Base-by-base conservation (phyloP, 1,140 invertebrate genomes). In the Tetramorium alpestre region DNA sequence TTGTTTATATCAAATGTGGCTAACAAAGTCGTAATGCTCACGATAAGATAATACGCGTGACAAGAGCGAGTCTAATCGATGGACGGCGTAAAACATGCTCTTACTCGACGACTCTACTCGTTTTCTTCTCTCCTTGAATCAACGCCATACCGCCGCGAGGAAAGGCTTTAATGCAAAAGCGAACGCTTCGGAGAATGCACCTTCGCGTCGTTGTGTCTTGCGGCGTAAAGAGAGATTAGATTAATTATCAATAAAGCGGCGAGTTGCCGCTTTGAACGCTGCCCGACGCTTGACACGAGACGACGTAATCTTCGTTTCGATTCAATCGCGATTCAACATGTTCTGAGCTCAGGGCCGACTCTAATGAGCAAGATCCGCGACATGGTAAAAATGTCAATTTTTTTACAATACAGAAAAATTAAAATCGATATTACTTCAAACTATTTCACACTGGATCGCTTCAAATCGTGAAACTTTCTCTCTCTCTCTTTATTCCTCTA, bases 1-100 rank as follows among this genome's bases (percentile, higher is more conserved):
- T 75, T 75, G 80, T 75, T 84, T 84, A 75, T 60, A 75, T 47
- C 25, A 64, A 84, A 62, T n/a, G 54, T 25, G 25, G 28, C 56
- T 84, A 84, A 85, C 72, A 85, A 77, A 85, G 72, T 84, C 64
- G 72, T 85, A 87, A 88, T 82, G 88, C 88, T 89, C 60, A 58
- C 73, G 82, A 85, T 85, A 85, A 85, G 82, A 85, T 85, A 85
- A 85, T 75, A 38, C 72, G 72, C 72, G 73, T 65, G 82, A 78
- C 73, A 85, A 85, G 47, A 65, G 72, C 41, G 82, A 78, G 44
- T 54, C 73, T 78, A 85, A 78, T 85, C 75, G 73, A 85, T 78
- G 38, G 47, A 38, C 82, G 44, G 13, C 58, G 72, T 75, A 73
- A 84, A 84, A 75, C 69, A 72, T 54, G 38, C 54, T 84, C 54